Base-by-base conservation (phyloP, 1,140 invertebrate genomes). In the Drosophila santomea region DNA sequence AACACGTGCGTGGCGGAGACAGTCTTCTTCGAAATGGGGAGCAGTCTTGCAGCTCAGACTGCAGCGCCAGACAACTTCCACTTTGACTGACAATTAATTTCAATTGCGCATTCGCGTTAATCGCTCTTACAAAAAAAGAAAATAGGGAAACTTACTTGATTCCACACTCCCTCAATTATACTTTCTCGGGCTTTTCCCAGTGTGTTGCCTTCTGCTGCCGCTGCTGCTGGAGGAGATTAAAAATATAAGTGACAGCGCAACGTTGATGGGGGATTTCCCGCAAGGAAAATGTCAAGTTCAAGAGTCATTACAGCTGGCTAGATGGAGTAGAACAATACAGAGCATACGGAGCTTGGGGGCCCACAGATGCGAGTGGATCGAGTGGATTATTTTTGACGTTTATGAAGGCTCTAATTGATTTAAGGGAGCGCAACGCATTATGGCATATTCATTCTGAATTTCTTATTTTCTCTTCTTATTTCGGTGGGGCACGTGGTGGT, bases 21-120 rank as follows among this genome's bases (percentile, higher is more conserved):
- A n/a, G 47, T 35, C 36, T 52, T 20, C 28, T 12, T 17, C n/a
- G 44, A 41, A 41, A 51, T 6, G 15, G 7, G 43, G 43, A 15
- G 43, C 7, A 11, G 6, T 17, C 3, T 3, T 44, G 10, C 41
- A 48, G 51, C 60, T 64, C 60, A 10, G 48, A 54, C 39, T 28
- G 38, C 43, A 54, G 43, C 35, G 44, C 20, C 36, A 68, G 35
- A 39, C 41, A 17, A 57, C 28, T 43, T 67, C 81, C 83, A 78
- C 75, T 89, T 84, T 84, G 84, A 89, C 85, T 88, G 84, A 89
- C 77, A 89, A 89, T 89, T 89, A 89, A 89, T 89, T 89, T 89
- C 84, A 89, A 89, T 89, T 89, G 84, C 85, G 80, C 80, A 78
- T 89, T 84, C 80, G 80, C 84, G 84, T 84, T 89, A 89, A 89